phyloP scores from a whole-genome alignment of 2,888 invertebrate species.

The Steinernema carpocapsae region DNA sequence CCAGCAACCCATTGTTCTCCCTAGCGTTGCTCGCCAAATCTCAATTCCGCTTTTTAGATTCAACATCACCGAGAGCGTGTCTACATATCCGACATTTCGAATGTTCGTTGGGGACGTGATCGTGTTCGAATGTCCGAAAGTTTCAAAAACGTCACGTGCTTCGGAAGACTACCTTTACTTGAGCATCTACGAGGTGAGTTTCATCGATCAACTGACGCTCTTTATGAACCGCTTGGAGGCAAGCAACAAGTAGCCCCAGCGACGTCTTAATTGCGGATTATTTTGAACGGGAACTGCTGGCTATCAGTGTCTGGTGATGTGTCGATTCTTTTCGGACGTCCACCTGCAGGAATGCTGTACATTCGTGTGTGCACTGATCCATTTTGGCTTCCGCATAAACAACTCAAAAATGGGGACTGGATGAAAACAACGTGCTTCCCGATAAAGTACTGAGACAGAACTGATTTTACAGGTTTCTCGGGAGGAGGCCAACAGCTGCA shows the following conservation, averaged over 20 bases:
- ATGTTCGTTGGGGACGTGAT: neutral
- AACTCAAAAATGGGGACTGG: neutral
- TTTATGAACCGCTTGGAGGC: no score
- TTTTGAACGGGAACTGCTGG: neutral
- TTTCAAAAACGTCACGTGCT: neutral
- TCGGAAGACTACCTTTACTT: neutral
- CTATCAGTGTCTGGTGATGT: slow-evolving; percentile 6
- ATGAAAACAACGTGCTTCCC: neutral
- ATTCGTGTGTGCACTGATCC: neutral
- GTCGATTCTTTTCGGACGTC: neutral
- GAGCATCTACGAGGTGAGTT: neutral
- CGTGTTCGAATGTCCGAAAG: neutral
- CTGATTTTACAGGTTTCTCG: neutral
- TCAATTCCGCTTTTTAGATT: neutral
- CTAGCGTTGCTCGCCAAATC: neutral
- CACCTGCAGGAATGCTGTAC: neutral
- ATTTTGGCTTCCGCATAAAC: neutral
- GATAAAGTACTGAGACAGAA: neutral
- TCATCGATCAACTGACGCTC: neutral
- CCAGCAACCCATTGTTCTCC: neutral
- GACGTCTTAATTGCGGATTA: slow-evolving; percentile 8
- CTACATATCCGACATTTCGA: neutral
- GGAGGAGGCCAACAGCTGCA: neutral
- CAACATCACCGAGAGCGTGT: neutral
- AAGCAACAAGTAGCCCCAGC: neutral